A percentile compares a stretch with the other conserved stretches of the same genome.
phyloP scores from a whole-genome alignment of 2,888 invertebrate species.

The Alloplasta piceator region DNA sequence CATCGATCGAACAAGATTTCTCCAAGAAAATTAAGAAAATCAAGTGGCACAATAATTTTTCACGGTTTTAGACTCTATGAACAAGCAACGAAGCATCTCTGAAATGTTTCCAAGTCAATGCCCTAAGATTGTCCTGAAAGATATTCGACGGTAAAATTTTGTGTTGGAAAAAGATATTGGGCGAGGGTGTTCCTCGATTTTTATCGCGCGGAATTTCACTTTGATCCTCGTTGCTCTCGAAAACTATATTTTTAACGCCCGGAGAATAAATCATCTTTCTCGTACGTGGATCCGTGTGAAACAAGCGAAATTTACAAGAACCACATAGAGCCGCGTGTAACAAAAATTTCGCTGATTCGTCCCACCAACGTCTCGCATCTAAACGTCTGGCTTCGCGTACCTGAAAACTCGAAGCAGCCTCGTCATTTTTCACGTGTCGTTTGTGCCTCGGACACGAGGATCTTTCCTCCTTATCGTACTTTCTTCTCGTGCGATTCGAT shows the following conservation, averaged over 20 bases:
- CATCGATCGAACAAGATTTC: too few relatives aligned
- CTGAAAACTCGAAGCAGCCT: slow-evolving; percentile 68
- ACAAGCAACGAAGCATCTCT: slow-evolving; percentile 38
- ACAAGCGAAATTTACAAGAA: slow-evolving; percentile 70
- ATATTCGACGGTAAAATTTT: slow-evolving; percentile 42
- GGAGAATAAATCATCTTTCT: slow-evolving; percentile 73
- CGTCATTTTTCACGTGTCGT: slow-evolving; percentile 68
- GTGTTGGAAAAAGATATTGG: slow-evolving; percentile 30
- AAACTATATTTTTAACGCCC: slow-evolving; percentile 68
- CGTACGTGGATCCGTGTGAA: slow-evolving; percentile 75
- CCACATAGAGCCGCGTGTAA: slow-evolving; percentile 66
- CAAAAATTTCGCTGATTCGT: slow-evolving; percentile 71
- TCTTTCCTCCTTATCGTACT: slow-evolving; percentile 52
- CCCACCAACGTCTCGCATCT: slow-evolving; percentile 76
- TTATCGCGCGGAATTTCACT: neutral
- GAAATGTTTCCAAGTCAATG: slow-evolving; percentile 46
- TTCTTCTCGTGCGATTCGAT: slow-evolving; percentile 43
- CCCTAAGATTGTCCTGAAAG: slow-evolving; percentile 39
- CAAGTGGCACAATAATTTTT: too few relatives aligned
- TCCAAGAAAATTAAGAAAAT: too few relatives aligned
- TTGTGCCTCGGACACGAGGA: slow-evolving; percentile 73
- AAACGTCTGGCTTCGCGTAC: slow-evolving; percentile 71
- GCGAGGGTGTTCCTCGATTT: slow-evolving; percentile 5
- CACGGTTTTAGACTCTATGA: slow-evolving; percentile 26
- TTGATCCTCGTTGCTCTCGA: slow-evolving; percentile 39